Base-by-base conservation (phyloP, 2,888 invertebrate genomes). In the Metalampra italica region DNA sequence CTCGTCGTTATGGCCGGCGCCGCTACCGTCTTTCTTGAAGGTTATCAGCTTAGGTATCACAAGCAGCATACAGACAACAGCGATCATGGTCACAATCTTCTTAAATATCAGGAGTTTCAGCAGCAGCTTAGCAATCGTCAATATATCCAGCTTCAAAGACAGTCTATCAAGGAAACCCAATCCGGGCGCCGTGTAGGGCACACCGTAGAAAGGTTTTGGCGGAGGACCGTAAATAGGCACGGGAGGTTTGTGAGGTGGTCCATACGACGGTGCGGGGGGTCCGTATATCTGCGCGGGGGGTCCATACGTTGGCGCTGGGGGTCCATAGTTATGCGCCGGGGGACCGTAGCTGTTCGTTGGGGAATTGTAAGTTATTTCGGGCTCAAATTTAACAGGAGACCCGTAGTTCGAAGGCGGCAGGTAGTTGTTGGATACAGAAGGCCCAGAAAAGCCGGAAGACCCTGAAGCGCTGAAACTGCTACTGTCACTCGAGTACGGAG, bases 21-120 rank as follows among this genome's bases (percentile, higher is more conserved):
- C 72, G 9, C 69, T 69, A 14, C 70, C 71, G 42, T 78, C 80
- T 60, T 88, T 88, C 59, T 90, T 90, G 56, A 88, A 85, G 40
- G 77, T 76, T 50, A 92, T 90, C 15, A 94, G 75, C 71, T 94
- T 94, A 0, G 96, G 95, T 56, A 95, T 92, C 68, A 95, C 94
- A 46, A 96, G 79, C 59, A 96, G 76, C 68, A 95, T 87, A 68
- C 93, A 95, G 61, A 95, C 91, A 5, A 95, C 89, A 0, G 93
- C 95, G 39, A 95, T 92, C 78, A 95, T 95, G 61, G 95, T 94
- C 50, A 96, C 93, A 46, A 95, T 92, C 78, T 95, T 94, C 79
- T 96, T 96, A 74, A 96, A 95, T 60, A 96, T 93, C 4, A 95
- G 81, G 45, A 95, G 75, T 72, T 96, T 96, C 34, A 95, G 75